Base-by-base conservation (phyloP, 2,113 vertebrate species). In the Caranx melampygus region DNA sequence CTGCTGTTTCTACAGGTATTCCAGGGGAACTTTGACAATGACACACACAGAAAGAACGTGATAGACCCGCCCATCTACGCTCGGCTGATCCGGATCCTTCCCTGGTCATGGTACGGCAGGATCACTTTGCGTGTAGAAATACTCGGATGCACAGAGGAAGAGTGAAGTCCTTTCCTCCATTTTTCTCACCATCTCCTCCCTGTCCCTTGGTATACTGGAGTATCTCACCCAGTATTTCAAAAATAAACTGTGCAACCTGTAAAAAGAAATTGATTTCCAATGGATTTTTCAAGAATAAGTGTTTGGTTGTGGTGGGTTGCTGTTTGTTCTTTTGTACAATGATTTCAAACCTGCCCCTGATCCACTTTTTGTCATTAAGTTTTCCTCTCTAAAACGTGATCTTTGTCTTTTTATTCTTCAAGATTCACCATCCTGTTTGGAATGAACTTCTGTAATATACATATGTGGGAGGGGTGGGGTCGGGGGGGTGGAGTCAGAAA, bases 1-100 rank as follows among this genome's bases (percentile, higher is more conserved):
- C 42, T 82, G 20, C 16, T 68, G 6, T 82, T 64, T 78, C 76
- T 0, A 1, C 88, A 99, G 98, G 98, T 99, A 61, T 99, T 99
- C 95, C 98, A 99, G 91, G 98, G 98, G 55, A 99, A 99, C 90
- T 99, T 99, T 72, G 98, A 99, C 95, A 99, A 99, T 0, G 98
- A 99, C 89, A 99, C 98, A 0, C 98, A 99, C 95, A 97, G 98
- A 90, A 99, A 99, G 95, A 99, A 99, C 0, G 97, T 98, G 92
- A 97, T 99, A 10, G 97, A 98, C 49, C 97, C 97, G 0, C 97
- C 98, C 0, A 96, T 99, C 94, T 94, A 95, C 0, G 95, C 98
- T 21, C 95, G 95, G 62, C 94, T 97, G 60, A 35, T 99, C 80
- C 94, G 98, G 91, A 97, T 99, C 92, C 96, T 99, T 8, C 98